Conservation (phyloP, 2,797 vertebrate genomes). For the Gastrophryne carolinensis region DNA sequence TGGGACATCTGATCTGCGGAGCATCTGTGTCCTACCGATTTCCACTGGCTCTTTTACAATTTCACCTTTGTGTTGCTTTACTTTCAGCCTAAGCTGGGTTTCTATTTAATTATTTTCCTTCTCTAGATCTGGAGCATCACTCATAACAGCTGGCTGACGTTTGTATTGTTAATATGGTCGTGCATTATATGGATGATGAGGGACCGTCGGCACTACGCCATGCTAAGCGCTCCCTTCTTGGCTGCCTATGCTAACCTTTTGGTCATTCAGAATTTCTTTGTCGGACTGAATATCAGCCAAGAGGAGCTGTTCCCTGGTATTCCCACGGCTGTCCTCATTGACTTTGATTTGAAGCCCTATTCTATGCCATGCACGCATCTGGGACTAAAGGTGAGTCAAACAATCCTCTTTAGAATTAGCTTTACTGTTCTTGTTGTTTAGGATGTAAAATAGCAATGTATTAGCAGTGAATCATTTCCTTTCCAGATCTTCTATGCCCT, state of each 20-base stretch:
- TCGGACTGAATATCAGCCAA: constrained; percentile 69
- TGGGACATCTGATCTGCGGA: no score
- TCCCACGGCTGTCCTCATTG: constrained; percentile 66
- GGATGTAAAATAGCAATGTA: background rate
- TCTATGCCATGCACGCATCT: constrained; percentile 71
- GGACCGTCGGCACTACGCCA: constrained; percentile 71
- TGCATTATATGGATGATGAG: constrained; percentile 74
- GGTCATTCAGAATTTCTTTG: constrained; percentile 70
- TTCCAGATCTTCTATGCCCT: constrained; percentile 72
- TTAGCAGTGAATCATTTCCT: background rate
- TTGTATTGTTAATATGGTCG: constrained; percentile 75
- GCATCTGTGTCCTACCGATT: no score
- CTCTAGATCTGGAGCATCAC: constrained; percentile 75
- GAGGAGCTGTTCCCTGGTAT: constrained; percentile 71
- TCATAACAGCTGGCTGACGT: constrained; percentile 74
- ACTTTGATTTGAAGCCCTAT: constrained; percentile 73
- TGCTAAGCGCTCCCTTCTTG: constrained; percentile 81
- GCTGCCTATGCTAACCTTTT: constrained; percentile 76
- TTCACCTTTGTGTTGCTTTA: background rate
- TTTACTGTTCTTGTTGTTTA: background rate
- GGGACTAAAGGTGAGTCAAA: constrained; percentile 66
- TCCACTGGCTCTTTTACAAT: no score
- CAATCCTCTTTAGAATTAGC: background rate
- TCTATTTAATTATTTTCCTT: background rate
- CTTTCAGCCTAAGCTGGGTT: background rate